Percentiles rank a stretch among this genome's conserved stretches.
phyloP scores from a whole-genome alignment of 35 echinoderm and acorn worm genomes.

The Ophiothrix spiculata region DNA sequence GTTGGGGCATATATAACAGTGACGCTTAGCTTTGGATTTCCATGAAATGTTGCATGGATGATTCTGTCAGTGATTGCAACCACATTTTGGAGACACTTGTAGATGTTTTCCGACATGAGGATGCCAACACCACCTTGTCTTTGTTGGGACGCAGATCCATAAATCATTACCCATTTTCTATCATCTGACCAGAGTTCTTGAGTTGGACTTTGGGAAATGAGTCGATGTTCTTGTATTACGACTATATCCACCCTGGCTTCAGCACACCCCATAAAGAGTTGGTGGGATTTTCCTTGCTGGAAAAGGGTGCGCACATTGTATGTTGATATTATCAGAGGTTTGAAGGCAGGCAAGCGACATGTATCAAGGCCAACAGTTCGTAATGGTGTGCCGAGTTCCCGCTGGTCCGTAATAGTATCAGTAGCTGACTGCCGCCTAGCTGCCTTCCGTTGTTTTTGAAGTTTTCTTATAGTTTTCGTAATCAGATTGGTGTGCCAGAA shows the following conservation, averaged over 20 bases:
- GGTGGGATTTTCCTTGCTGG: slow-evolving; percentile 19
- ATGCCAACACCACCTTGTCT: slow-evolving; percentile 40
- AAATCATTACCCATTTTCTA: slow-evolving; percentile 36
- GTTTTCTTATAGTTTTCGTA: slow-evolving; percentile 42
- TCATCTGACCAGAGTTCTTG: slow-evolving; percentile 44
- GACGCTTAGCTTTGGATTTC: slow-evolving; percentile 33
- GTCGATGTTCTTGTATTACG: slow-evolving; percentile 30
- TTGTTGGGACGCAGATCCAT: slow-evolving; percentile 7
- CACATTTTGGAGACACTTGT: slow-evolving; percentile 25
- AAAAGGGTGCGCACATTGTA: slow-evolving; percentile 31
- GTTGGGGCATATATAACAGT: slow-evolving; percentile 37
- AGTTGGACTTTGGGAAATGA: slow-evolving; percentile 10
- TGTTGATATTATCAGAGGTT: slow-evolving; percentile 30
- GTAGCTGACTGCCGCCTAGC: slow-evolving; percentile 8
- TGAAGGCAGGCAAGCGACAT: slow-evolving; percentile 30
- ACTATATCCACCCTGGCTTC: slow-evolving; percentile 18
- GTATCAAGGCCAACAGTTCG: slow-evolving; percentile 40
- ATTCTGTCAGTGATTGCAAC: slow-evolving; percentile 28
- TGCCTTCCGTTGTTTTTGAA: too few relatives aligned
- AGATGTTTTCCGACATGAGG: slow-evolving; percentile 37
- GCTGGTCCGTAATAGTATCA: slow-evolving; percentile 22
- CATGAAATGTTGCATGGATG: slow-evolving; percentile 29
- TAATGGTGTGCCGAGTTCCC: slow-evolving; percentile 33
- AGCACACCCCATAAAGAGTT: slow-evolving; percentile 45
- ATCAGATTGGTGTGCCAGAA: neutral